Evolutionary conservation across 2,888 invertebrate genomes (phyloP), one percentile per base, ranked within the genome.

Genomic region (Physocephala rufipes): DNA sequence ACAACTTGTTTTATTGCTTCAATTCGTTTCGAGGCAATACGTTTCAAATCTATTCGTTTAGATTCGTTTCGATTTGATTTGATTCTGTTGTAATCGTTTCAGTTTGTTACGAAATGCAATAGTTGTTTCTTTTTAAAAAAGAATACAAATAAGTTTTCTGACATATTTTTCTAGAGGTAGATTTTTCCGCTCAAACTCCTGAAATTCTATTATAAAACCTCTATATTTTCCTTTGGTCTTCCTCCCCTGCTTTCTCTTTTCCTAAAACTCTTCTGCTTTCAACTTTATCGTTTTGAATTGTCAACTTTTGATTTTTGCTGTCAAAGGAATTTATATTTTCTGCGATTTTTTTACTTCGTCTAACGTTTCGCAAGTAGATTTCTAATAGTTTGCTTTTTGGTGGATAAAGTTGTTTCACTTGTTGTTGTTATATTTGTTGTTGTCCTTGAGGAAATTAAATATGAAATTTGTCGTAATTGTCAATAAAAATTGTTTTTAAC

Each of bases 231-330:
- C 36, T 9, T 9, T 9, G 5, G 5, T 9, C 36, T 9, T 36
- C 36, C 36, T 36, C 9, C 36, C 9, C 36, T 36, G n/a, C 36
- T 36, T 7, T 36, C 36, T 36, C 16, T 30, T 53, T 53, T 53
- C 3, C 21, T 12, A 5, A 49, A 3, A 21, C 19, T n/a, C 12
- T n/a, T 53, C n/a, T 53, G 19, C 53, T n/a, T 2, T 53, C 12
- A 21, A 19, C 53, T 19, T n/a, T 12, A 1, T 21, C 21, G n/a
- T 53, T 16, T 28, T 51, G 36, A 67, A 24, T 16, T 58, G 67
- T 67, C 58, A 58, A 58, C 67, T 67, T 55, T 47, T 55, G 67
- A 67, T 24, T 58, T 45, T 58, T 36, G 4, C 36, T 36, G 19
- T 53, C n/a, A 66, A 36, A 7, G 9, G 53, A 66, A 30, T 43